Evolutionary conservation across 2,113 vertebrate genomes (phyloP), one percentile per base, ranked within the genome.

Genomic region (Semicossyphus pulcher): DNA sequence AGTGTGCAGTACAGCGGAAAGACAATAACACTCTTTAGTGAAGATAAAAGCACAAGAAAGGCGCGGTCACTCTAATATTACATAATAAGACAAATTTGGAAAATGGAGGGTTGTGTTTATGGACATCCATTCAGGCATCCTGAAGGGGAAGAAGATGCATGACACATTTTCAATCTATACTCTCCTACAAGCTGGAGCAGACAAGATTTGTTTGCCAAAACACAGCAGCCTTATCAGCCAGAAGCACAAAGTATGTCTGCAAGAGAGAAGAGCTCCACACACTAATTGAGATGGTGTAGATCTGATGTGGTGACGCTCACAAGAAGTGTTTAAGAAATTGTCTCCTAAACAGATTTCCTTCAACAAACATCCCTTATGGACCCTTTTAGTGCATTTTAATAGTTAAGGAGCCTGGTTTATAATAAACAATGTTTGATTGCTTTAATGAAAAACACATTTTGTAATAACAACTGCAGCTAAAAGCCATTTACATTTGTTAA

Each of bases 181-280:
- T 62, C 69, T 48, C 25, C 32, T 28, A 18, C 64, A 47, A 73
- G 70, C 56, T 69, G 62, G 28, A n/a, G 42, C 41, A 36, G 29
- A 47, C 16, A 5, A 18, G 25, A 34, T 64, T 60, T 58, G 56
- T 54, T 62, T 64, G 56, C 32, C 21, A 48, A 80, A 64, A 58
- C n/a, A 63, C 34, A 62, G 10, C 26, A 47, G 57, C 8, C 69
- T 78, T 85, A 78, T 81, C 74, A 59, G 44, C 51, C 45, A 18
- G 26, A 32, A 26, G 51, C 77, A 78, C 41, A 84, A 74, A 72
- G 73, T 56, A 25, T 53, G 54, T 59, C 51, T 34, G 44, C 52
- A 64, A 59, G 1, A 26, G 20, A 72, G 39, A 29, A 10, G 3
- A 57, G 41, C 51, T 23, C 12, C 28, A 4, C 67, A 76, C 32